Base-by-base conservation (phyloP, 1,140 invertebrate genomes). In the Pteromalus puparum region DNA sequence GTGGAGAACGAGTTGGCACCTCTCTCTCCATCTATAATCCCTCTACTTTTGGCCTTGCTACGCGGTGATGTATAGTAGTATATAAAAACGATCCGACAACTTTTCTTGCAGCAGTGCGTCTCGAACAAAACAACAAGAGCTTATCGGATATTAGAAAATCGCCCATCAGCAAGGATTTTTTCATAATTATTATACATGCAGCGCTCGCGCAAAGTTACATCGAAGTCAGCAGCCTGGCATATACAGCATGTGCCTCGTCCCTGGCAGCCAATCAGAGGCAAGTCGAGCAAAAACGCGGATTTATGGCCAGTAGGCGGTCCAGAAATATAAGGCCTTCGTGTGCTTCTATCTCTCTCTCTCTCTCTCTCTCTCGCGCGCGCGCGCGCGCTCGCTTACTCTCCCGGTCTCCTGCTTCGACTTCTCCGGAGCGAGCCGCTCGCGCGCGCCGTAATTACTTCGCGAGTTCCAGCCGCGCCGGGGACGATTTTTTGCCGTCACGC, bases 371-470 rank as follows among this genome's bases (percentile, higher is more conserved):
- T 53, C 42, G 84, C 61, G 76, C 5, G 34, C 34, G 13, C 48
- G 48, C 48, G 18, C 18, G 18, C 18, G 5, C 67, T 68, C 65
- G 48, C 79, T 18, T 65, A 28, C 74, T 26, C 21, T 53, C 74
- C 9, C 26, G 7, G 67, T 81, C 70, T 77, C 74, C 26, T 61
- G 26, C 73, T 30, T 34, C 73, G 28, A 38, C 30, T 73, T 48
- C 5, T n/a, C 46, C 46, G 30, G 48, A 72, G 28, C 77, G 72
- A 68, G 30, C 24, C 48, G 74, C 85, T 46, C 73, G 80, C 85
- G 86, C 83, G 85, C 86, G 42, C 68, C 85, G 89, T 92, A 92
- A 93, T 92, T 92, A 92, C 88, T 92, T 90, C 87, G 88, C 87
- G 85, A 89, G 87, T 87, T 90, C 86, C 86, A 86, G 86, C 85